Base-by-base conservation (phyloP, 2,113 vertebrate species). In the Onychostoma macrolepis region DNA sequence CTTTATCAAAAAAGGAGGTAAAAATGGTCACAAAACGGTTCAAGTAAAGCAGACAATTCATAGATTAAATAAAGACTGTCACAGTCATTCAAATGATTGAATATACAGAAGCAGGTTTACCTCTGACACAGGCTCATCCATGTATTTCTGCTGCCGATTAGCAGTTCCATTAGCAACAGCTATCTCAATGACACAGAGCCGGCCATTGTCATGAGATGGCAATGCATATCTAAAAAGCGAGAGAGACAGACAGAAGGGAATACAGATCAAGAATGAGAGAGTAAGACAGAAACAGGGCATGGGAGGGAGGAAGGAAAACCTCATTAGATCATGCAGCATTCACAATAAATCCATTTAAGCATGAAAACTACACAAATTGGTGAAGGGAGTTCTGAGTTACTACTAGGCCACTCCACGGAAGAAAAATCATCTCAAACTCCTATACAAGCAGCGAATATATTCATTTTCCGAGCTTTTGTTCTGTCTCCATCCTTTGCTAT, bases 141-240 rank as follows among this genome's bases (percentile, higher is more conserved):
- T 38, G 12, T 84, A 89, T 81, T 95, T 94, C 91, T 93, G 92
- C 33, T 92, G 93, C 87, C 84, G 92, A 80, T 93, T 89, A 83
- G 92, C 92, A 61, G 93, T 88, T 89, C 93, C 93, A 93, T 96
- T 93, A 90, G 93, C 92, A 80, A 89, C 92, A 87, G 92, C 90
- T 90, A 97, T 94, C 96, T 97, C 95, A 94, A 97, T 95, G 94
- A 95, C 87, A 90, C 96, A 98, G 33, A 90, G 89, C 77, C 93
- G 91, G 88, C 89, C 91, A 84, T 93, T 90, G 92, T 87, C 94
- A 90, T 89, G 91, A 89, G 88, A 89, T 84, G 96, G 94, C 82
- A 97, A 89, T 85, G 88, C 82, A 87, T 96, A 97, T 92, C 97
- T 97, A 91, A 19, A 76, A 93, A 94, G 45, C 89, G 89, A 92